These are phyloP conservation scores for Centruroides sculpturatus DNA, from an alignment of 1,140 invertebrate species.

Conservation along the genomic window DNA sequence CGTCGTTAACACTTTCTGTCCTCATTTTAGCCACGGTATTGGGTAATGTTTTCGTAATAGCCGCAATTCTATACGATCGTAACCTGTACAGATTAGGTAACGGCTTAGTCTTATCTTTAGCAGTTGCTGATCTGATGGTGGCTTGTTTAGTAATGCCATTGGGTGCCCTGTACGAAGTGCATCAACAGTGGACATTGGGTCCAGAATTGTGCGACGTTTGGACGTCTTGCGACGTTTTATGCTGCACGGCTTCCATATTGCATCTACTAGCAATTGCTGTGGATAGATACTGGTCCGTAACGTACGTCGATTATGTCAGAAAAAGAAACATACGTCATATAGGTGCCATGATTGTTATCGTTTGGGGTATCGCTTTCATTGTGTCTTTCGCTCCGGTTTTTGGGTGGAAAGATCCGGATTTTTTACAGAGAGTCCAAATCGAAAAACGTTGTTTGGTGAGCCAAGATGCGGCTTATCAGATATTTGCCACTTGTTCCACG, in stretches of 20 bases:
- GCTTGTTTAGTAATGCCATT: slow-evolving; percentile 74
- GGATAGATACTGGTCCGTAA: slow-evolving; percentile 95
- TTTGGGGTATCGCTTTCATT: slow-evolving; percentile 72
- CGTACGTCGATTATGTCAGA: slow-evolving; percentile 85
- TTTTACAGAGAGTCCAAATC: slow-evolving; percentile 56
- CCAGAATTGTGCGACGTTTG: slow-evolving; percentile 81
- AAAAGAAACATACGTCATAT: slow-evolving; percentile 67
- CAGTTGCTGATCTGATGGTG: slow-evolving; percentile 70
- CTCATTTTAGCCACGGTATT: slow-evolving; percentile 25
- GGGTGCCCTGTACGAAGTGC: slow-evolving; percentile 59
- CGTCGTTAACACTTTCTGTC: slow-evolving; percentile 25
- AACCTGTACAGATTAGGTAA: slow-evolving; percentile 75
- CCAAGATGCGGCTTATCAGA: slow-evolving; percentile 73
- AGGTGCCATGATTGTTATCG: slow-evolving; percentile 75
- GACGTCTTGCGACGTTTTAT: slow-evolving; percentile 79
- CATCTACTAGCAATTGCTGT: slow-evolving; percentile 85
- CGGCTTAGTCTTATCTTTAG: slow-evolving; percentile 69
- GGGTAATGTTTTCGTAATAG: slow-evolving; percentile 91
- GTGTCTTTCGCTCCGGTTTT: slow-evolving; percentile 78
- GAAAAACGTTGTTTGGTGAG: slow-evolving; percentile 78
- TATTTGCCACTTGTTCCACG: slow-evolving; percentile 67
- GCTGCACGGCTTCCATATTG: slow-evolving; percentile 84
- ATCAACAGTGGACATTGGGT: slow-evolving; percentile 63
- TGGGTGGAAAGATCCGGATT: slow-evolving; percentile 71
- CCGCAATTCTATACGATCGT: slow-evolving; percentile 73